Evolutionary conservation across 2,113 vertebrate genomes (phyloP), one percentile per base, ranked within the genome.

Genomic region (Pardalotus punctatus): DNA sequence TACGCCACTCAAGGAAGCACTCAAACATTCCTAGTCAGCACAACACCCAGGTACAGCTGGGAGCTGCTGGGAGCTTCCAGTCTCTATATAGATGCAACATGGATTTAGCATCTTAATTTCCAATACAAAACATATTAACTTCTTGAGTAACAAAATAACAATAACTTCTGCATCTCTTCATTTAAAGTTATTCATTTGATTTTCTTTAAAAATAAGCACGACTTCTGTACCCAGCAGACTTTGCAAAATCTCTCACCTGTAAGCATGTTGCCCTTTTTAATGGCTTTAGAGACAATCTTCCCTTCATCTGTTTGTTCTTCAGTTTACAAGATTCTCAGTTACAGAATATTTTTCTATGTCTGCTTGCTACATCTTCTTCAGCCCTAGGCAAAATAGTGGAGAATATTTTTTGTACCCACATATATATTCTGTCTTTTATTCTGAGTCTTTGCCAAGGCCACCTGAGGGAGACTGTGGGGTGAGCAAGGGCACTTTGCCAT

Each of bases 271-370:
- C 7, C 10, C 42, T 72, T 82, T 93, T 45, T 42, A 73, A 51
- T 33, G 43, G 53, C 56, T 48, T 94, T 67, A 56, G n/a, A 45
- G 20, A 14, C 18, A 71, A 31, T n/a, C 45, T 67, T 74, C 6
- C n/a, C 36, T 76, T 69, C 51, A 43, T 42, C 20, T 61, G 19
- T 76, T 78, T 91, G 22, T 56, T 60, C 81, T 65, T 82, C 31
- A 29, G 12, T 89, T 95, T 76, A 21, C 85, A 96, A 86, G 18
- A 25, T 42, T 65, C 35, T 77, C 67, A 60, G 18, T 54, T 42
- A n/a, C 33, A 54, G 25, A 50, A 35, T 61, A 35, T 47, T 92
- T 82, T 80, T 40, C 21, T 48, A 0, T 5, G 2, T 42, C 13
- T 47, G 10, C 42, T 50, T 66, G 36, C 18, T 57, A 43, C 18